These are phyloP conservation scores for Cantharis lateralis DNA, from an alignment of 2,888 invertebrate genomes.

Conservation along the genomic window DNA sequence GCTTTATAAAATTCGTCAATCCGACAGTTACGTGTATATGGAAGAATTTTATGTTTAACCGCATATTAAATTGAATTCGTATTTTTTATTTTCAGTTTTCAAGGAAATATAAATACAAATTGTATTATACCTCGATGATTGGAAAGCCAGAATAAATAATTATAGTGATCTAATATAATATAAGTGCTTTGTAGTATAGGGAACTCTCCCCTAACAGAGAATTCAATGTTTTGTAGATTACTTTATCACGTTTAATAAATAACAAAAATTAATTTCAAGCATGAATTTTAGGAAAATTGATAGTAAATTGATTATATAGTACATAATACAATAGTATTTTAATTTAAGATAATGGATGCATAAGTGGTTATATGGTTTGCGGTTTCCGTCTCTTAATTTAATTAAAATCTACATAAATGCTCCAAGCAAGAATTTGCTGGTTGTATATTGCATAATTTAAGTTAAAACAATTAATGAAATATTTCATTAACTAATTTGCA, in stretches of 20 bases:
- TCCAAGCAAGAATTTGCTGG: background rate
- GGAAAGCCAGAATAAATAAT: background rate
- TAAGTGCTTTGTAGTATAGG: background rate
- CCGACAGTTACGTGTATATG: background rate
- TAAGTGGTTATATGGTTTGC: conserved; percentile 30
- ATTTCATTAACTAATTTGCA: background rate
- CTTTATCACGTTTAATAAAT: background rate
- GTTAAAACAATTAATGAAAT: background rate
- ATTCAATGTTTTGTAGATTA: background rate
- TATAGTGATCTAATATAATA: background rate
- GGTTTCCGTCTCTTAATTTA: conserved; percentile 15
- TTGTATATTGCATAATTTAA: background rate
- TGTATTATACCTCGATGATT: background rate
- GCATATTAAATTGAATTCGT: background rate
- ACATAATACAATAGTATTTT: conserved; percentile 29
- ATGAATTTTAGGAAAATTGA: background rate
- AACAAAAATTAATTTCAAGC: background rate
- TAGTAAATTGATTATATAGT: conserved; percentile 1
- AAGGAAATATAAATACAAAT: background rate
- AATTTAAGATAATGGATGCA: conserved; percentile 37
- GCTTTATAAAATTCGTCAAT: background rate
- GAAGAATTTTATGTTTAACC: background rate
- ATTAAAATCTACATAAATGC: conserved; percentile 10
- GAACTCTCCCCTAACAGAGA: background rate
- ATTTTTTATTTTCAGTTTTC: background rate